Conservation (phyloP, 2,888 invertebrate genomes). For the Drosophila pseudotalamancana region DNA sequence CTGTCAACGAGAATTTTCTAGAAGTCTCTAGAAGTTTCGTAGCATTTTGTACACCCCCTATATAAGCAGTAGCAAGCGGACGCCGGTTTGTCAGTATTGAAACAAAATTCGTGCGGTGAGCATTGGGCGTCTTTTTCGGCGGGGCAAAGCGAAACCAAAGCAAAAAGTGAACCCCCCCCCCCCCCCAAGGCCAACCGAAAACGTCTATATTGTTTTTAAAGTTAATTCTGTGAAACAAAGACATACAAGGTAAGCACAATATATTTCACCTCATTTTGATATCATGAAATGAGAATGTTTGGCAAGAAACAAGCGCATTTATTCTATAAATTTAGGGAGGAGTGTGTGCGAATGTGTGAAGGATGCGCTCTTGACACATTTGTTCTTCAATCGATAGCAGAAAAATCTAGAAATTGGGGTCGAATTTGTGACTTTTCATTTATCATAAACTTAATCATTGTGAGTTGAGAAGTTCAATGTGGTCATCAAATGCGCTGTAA, state of each 20-base stretch:
- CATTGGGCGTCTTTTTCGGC: constrained; percentile 32
- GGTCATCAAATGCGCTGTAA: background rate
- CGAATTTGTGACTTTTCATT: constrained; percentile 26
- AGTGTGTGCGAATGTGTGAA: background rate
- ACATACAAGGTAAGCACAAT: constrained; percentile 67
- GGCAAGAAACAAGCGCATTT: background rate
- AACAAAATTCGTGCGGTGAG: constrained; percentile 63
- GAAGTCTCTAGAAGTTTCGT: constrained; percentile 70
- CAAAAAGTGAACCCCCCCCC: constrained; percentile 56
- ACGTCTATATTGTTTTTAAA: constrained; percentile 46
- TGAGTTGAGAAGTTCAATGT: background rate
- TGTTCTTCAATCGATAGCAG: constrained; percentile 44
- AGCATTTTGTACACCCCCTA: constrained; percentile 53
- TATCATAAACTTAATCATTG: background rate
- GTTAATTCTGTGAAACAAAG: constrained; percentile 56
- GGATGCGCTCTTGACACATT: constrained; percentile 43
- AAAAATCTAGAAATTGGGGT: constrained; percentile 36
- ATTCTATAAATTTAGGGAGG: background rate
- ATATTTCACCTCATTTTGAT: background rate
- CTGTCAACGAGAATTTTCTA: constrained; percentile 76
- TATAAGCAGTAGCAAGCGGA: constrained; percentile 55
- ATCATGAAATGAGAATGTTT: background rate
- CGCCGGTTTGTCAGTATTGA: constrained; percentile 74
- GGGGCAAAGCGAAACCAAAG: constrained; percentile 22
- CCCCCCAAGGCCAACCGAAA: constrained; percentile 53